phyloP scores from a whole-genome alignment of 2,797 vertebrate species.

The Rhinichthys osculus region DNA sequence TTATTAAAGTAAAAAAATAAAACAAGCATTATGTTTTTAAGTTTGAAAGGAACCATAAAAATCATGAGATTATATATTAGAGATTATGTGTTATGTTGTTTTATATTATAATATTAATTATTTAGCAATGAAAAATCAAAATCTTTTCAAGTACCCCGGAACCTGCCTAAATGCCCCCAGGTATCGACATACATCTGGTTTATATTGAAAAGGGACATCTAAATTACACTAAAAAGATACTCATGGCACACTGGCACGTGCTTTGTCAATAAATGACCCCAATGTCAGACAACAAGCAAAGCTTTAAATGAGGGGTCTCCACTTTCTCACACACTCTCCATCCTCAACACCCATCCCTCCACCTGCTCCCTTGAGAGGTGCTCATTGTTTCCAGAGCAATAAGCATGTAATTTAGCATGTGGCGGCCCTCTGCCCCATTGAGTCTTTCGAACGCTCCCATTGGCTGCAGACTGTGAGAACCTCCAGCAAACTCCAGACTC shows the following conservation, averaged over 20 bases:
- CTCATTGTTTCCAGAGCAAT: conserved; percentile 75
- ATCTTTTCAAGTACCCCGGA: neutral
- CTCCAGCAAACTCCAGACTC: conserved; percentile 74
- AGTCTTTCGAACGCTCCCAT: conserved; percentile 66
- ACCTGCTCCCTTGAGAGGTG: conserved; percentile 80
- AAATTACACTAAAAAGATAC: neutral
- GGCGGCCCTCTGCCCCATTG: conserved; percentile 43
- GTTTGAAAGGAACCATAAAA: too few relatives aligned
- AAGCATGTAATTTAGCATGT: conserved; percentile 79
- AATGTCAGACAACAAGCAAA: conserved; percentile 29
- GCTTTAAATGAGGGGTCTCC: conserved; percentile 20
- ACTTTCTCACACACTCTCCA: conserved; percentile 36
- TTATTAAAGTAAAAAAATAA: too few relatives aligned
- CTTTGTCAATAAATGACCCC: conserved; percentile 43
- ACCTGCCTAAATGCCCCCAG: neutral
- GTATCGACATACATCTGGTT: neutral
- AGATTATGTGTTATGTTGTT: neutral
- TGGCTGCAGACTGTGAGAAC: conserved; percentile 86
- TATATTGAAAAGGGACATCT: neutral
- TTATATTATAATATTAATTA: neutral
- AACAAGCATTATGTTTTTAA: too few relatives aligned
- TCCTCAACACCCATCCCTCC: conserved; percentile 69
- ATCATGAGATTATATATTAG: too few relatives aligned
- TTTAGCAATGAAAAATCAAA: neutral
- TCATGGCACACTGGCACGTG: conserved; percentile 15